These are phyloP conservation scores for Amniataba percoides DNA, from an alignment of 2,797 vertebrate species.

Conservation along the genomic window DNA sequence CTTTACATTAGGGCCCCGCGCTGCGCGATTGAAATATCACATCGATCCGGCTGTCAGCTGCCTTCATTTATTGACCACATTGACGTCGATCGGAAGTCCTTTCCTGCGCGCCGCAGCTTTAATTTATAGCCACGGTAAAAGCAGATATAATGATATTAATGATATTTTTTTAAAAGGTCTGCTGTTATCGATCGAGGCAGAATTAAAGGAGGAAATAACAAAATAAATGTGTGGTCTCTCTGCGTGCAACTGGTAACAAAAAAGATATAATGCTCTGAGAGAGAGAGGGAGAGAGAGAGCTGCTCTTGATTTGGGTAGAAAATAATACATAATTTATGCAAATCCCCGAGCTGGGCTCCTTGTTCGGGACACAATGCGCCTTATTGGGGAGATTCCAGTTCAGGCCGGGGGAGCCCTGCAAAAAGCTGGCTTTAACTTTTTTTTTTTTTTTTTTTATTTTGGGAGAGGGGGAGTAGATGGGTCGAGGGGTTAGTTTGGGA, in stretches of 20 bases:
- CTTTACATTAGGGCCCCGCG: conserved; percentile 46
- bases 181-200: conserved; percentile 48
- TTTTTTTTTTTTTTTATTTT: conserved; percentile 36
- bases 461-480: not conserved
- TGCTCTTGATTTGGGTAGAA: conserved; percentile 83
- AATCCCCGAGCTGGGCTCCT: conserved; percentile 85
- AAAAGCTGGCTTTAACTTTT: conserved; percentile 81
- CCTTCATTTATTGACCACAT: conserved; percentile 75
- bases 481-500: conserved; percentile 18
- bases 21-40: conserved; percentile 73
- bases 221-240: conserved; percentile 55
- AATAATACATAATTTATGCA: conserved; percentile 89
- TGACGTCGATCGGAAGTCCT: conserved; percentile 73
- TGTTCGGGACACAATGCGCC: conserved; percentile 86
- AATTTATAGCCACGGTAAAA: conserved; percentile 71
- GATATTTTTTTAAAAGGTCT: conserved; percentile 28
- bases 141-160: conserved; percentile 13
- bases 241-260: conserved; percentile 47
- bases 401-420: conserved; percentile 73
- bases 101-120: conserved; percentile 57
- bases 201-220: conserved; percentile 15
- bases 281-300: conserved; percentile 46
- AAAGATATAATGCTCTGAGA: conserved; percentile 36
- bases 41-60: conserved; percentile 74
- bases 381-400: conserved; percentile 83